Conservation (phyloP, 2,888 invertebrate species). For the Pterostichus madidus region DNA sequence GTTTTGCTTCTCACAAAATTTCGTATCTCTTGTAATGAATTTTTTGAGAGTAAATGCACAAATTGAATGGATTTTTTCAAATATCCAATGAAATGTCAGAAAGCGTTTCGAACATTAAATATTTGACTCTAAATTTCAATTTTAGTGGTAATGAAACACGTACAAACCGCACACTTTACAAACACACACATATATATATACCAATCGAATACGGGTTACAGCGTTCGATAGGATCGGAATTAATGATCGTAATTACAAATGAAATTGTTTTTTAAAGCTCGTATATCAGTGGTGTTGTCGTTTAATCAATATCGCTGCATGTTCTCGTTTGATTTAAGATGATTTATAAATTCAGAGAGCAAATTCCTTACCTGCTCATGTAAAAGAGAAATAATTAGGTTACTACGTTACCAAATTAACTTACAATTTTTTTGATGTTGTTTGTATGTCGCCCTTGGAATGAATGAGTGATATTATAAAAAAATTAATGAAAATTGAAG, state of each 20-base stretch:
- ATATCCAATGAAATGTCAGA: constrained; percentile 36
- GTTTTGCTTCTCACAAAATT: background rate
- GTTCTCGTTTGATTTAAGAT: constrained; percentile 37
- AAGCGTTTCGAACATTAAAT: constrained; percentile 36
- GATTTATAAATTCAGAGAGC: background rate
- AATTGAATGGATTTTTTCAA: constrained; percentile 33
- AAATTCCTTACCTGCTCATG: background rate
- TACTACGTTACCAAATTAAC: background rate
- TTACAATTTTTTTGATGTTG: constrained; percentile 1
- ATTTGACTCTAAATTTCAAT: constrained; percentile 56
- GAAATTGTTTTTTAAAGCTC: constrained; percentile 66
- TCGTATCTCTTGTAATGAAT: constrained; percentile 14
- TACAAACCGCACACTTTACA: constrained; percentile 24
- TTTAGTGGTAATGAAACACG: constrained; percentile 1
- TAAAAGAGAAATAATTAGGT: background rate
- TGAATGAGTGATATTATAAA: constrained; percentile 6
- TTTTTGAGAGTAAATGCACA: constrained; percentile 21
- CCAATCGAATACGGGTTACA: constrained; percentile 38
- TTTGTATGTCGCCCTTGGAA: constrained; percentile 11
- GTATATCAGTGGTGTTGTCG: constrained; percentile 62
- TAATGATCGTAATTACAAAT: constrained; percentile 66
- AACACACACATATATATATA: constrained; percentile 11
- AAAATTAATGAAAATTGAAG: constrained; percentile 39
- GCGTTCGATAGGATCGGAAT: constrained; percentile 56
- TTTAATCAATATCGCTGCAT: constrained; percentile 60